A percentile compares a stretch with the other conserved stretches of the same genome.
These are phyloP conservation scores for Takifugu bimaculatus DNA, from an alignment of 2,113 vertebrate genomes.

Conservation along the genomic window DNA sequence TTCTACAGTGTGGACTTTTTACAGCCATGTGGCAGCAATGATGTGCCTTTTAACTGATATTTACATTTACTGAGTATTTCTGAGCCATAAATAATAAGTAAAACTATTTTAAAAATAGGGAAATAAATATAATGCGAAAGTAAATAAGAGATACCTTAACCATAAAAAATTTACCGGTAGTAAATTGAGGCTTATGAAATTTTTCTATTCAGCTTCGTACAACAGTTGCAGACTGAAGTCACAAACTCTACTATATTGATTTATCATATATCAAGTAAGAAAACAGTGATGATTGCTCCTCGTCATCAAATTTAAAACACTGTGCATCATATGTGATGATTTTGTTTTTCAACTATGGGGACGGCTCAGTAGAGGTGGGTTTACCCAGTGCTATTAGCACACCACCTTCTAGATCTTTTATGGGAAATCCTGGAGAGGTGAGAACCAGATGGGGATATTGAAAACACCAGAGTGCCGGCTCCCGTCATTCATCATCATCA, in stretches of 20 bases:
- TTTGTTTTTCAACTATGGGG: neutral
- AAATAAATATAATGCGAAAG: no score
- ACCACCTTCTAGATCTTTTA: constrained; percentile 55
- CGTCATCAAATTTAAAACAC: constrained; percentile 14
- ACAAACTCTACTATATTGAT: neutral
- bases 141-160: no score
- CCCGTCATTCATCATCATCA: constrained; percentile 74
- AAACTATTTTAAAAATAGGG: no score
- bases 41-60: constrained; percentile 10
- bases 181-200: no score
- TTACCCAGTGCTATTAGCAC: constrained; percentile 31
- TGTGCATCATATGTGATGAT: neutral
- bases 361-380: constrained; percentile 19
- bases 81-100: no score
- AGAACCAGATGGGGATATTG: constrained; percentile 74
- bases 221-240: no score
- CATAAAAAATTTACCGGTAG: no score
- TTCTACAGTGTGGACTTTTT: neutral
- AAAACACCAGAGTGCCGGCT: constrained; percentile 61
- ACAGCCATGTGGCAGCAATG: neutral
- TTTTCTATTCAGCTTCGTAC: no score
- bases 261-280: constrained; percentile 18
- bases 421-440: constrained; percentile 71
- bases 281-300: constrained; percentile 9
- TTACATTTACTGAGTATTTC: neutral